Evolutionary conservation across 2,113 vertebrate species (phyloP).

Genomic region (Oncorhynchus masou): DNA sequence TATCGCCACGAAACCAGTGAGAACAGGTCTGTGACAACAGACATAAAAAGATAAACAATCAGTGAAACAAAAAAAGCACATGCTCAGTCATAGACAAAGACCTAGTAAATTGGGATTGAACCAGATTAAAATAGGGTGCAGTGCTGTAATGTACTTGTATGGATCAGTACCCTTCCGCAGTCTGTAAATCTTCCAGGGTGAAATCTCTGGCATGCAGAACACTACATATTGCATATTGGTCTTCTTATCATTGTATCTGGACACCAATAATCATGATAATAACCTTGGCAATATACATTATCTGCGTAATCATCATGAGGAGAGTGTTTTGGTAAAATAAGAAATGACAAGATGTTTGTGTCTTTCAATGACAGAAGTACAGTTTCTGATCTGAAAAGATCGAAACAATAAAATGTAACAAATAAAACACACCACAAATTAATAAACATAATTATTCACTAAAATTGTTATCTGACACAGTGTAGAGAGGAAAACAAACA

Average conservation of each 20-base stretch:
- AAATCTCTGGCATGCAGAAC: constrained; percentile 88
- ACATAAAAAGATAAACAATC: not conserved
- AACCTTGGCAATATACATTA: not conserved
- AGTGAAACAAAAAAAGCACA: not conserved
- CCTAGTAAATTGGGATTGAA: not conserved
- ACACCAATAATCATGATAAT: not conserved
- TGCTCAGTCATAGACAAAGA: not conserved
- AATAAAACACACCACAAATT: not conserved
- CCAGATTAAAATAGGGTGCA: not conserved
- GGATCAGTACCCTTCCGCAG: constrained; percentile 86
- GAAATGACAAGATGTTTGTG: not conserved
- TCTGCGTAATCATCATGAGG: not conserved
- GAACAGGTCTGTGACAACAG: constrained; percentile 70
- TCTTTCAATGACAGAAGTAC: constrained; percentile 93
- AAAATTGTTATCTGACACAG: constrained; percentile 57
- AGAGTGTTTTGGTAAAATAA: not conserved
- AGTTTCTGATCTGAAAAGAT: constrained; percentile 81
- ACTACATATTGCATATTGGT: constrained; percentile 86
- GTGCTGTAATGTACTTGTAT: constrained; percentile 73
- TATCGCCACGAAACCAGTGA: constrained; percentile 79
- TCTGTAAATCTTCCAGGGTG: constrained; percentile 82
- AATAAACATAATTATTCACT: constrained; percentile 2
- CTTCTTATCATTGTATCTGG: constrained; percentile 93
- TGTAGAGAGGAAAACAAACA: constrained; percentile 82
- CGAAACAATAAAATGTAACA: not conserved